These are phyloP conservation scores for Tricholauxania praeusta DNA, from an alignment of 2,888 invertebrate species.

Conservation along the genomic window DNA sequence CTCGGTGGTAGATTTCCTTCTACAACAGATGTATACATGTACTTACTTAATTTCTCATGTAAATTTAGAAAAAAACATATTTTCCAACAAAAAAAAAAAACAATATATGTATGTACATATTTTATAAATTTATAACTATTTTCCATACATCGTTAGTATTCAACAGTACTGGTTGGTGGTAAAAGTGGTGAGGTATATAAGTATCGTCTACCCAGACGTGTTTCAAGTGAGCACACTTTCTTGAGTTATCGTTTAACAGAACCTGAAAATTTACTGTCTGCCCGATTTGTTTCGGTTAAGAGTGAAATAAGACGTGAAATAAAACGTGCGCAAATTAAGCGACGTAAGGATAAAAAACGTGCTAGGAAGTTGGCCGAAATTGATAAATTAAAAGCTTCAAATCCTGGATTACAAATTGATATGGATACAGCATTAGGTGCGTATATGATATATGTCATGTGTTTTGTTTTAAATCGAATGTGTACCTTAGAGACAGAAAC, in stretches of 20 bases:
- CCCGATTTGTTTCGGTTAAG: slow-evolving; percentile 73
- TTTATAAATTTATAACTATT: background rate
- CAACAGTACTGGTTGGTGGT: slow-evolving; percentile 71
- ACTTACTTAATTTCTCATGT: too few species aligned
- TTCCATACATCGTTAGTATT: slow-evolving; percentile 34
- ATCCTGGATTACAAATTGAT: slow-evolving; percentile 74
- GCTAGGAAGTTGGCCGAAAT: slow-evolving; percentile 72
- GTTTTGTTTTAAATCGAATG: background rate
- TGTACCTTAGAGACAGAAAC: background rate
- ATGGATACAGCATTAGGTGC: slow-evolving; percentile 74
- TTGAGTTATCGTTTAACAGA: slow-evolving; percentile 57
- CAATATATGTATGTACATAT: background rate
- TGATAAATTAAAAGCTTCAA: slow-evolving; percentile 70
- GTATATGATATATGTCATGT: slow-evolving; percentile 30
- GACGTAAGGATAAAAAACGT: slow-evolving; percentile 70
- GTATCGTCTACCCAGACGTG: slow-evolving; percentile 67
- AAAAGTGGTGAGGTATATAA: slow-evolving; percentile 71
- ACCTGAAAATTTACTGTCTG: slow-evolving; percentile 59
- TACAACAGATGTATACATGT: too few species aligned
- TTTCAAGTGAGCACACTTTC: slow-evolving; percentile 67
- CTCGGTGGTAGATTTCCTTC: too few species aligned
- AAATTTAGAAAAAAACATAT: too few species aligned
- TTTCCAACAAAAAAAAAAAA: too few species aligned
- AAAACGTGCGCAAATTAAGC: slow-evolving; percentile 71
- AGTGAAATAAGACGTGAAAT: slow-evolving; percentile 73